phyloP scores from a whole-genome alignment of 2,888 invertebrate genomes.

The Scaptomyza tumidula region DNA sequence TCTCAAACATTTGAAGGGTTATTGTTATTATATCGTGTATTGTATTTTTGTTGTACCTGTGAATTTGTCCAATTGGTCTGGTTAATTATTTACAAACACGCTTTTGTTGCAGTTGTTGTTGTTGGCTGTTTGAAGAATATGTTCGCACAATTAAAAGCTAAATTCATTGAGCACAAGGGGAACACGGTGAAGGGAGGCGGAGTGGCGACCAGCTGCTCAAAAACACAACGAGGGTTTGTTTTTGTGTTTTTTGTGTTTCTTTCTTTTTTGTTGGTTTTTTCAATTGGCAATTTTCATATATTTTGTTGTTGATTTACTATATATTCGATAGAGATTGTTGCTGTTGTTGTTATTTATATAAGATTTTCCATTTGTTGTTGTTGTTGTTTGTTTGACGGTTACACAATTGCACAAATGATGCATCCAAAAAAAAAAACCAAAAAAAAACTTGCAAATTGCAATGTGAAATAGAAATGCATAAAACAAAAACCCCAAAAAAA shows the following conservation, averaged over 20 bases:
- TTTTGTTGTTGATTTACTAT: conserved; percentile 32
- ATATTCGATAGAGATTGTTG: conserved; percentile 13
- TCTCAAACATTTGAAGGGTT: too few species aligned
- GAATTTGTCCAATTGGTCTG: conserved; percentile 15
- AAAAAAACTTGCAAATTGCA: conserved; percentile 26
- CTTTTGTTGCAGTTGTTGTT: conserved; percentile 2
- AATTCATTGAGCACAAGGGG: conserved; percentile 9
- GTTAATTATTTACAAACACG: conserved; percentile 40
- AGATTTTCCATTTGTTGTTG: conserved; percentile 21
- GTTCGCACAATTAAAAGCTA: conserved; percentile 71
- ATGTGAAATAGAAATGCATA: conserved; percentile 1
- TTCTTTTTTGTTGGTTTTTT: conserved; percentile 23
- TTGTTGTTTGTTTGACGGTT: conserved; percentile 26
- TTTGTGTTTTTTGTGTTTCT: background rate
- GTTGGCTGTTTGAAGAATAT: conserved; percentile 18
- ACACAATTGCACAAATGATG: conserved; percentile 51
- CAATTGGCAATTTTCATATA: conserved; percentile 41
- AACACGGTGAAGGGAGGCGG: background rate
- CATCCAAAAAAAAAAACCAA: conserved; percentile 21
- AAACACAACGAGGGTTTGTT: conserved; percentile 19
- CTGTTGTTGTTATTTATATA: conserved; percentile 44
- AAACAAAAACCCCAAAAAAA: conserved; percentile 9
- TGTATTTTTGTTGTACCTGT: conserved; percentile 25
- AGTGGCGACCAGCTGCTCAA: conserved; percentile 3
- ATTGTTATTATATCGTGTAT: too few species aligned